Evolutionary conservation across 92 coral and sea anemone genomes (phyloP), one percentile per base, ranked within the genome.

Genomic region (Zoanthus sociatus): DNA sequence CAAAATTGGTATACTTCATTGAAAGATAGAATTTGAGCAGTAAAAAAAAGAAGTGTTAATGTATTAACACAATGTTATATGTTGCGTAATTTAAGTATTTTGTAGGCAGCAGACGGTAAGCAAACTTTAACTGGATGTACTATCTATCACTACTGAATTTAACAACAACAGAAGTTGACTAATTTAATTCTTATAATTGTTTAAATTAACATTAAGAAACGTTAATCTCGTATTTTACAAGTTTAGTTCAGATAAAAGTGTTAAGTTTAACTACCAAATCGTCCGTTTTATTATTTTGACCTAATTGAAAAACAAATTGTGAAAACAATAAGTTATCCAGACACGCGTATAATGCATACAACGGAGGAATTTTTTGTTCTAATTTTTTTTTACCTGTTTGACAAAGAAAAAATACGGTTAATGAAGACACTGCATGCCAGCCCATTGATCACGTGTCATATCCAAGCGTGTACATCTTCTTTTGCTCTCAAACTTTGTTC

Each of bases 361-460:
- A 26, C 46, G 14, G 33, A 5, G 26, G 73, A 42, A 20, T 16
- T 17, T 44, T 11, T 10, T 10, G 64, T 17, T 9, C 20, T 42
- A 64, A 48, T 0, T 54, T 51, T 13, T 13, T 44, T 79, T 78
- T 71, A 58, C 71, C 84, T 79, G 73, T 79, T 11, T 61, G 84
- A 15, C 11, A 46, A 18, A 79, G 84, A 53, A 64, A n/a, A n/a
- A 79, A 5, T 3, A 64, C 33, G 44, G 46, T n/a, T 37, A 79
- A 26, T 7, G n/a, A 48, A 45, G n/a, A 64, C 53, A 79, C 16
- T 12, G 21, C 84, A 79, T 79, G 84, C 60, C 84, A 48, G 84
- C 84, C 84, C 84, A 79, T 58, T 58, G 64, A 58, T 79, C 84
- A 79, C 84, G 64, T 79, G 58, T 44, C 37, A 64, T 55, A 73